These are phyloP conservation scores for Dolichomitus sp. DNA, from an alignment of 2,888 invertebrate genomes.

Conservation along the genomic window DNA sequence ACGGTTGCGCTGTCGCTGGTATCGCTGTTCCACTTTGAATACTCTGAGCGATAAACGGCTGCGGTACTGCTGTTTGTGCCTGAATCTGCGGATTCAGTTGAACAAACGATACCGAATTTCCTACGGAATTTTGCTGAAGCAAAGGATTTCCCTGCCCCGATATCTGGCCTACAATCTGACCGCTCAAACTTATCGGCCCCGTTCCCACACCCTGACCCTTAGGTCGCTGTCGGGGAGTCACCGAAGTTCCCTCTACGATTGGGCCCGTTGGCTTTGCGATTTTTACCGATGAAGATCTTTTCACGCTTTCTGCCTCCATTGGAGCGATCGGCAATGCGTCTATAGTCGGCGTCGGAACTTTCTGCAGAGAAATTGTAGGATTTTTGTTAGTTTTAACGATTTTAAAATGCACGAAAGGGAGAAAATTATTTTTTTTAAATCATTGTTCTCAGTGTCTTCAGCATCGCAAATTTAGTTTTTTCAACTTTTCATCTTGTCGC, in stretches of 20 bases:
- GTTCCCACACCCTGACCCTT: conserved; percentile 88
- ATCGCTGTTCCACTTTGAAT: conserved; percentile 69
- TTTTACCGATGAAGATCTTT: conserved; percentile 87
- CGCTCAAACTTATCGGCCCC: conserved; percentile 83
- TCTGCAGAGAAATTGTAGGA: conserved; percentile 86
- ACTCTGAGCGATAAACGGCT: conserved; percentile 73
- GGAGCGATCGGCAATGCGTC: conserved; percentile 90
- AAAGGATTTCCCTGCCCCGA: conserved; percentile 82
- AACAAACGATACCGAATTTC: conserved; percentile 76
- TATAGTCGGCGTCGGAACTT: conserved; percentile 89
- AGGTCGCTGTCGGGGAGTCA: conserved; percentile 94
- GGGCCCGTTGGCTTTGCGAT: conserved; percentile 86
- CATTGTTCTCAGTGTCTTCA: too few relatives aligned
- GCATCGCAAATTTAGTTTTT: too few relatives aligned
- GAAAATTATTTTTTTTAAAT: conserved; percentile 5
- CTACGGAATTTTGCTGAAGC: conserved; percentile 73
- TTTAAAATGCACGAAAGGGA: too few relatives aligned
- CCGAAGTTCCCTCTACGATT: conserved; percentile 91
- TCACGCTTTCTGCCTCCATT: conserved; percentile 90
- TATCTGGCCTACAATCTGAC: conserved; percentile 84
- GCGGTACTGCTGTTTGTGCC: conserved; percentile 73
- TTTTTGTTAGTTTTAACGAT: background rate
- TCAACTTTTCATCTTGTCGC: too few relatives aligned
- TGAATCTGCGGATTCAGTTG: conserved; percentile 78
- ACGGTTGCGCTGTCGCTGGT: conserved; percentile 69